Conservation (phyloP, 1,140 invertebrate genomes). For the Heliconius melpomene region DNA sequence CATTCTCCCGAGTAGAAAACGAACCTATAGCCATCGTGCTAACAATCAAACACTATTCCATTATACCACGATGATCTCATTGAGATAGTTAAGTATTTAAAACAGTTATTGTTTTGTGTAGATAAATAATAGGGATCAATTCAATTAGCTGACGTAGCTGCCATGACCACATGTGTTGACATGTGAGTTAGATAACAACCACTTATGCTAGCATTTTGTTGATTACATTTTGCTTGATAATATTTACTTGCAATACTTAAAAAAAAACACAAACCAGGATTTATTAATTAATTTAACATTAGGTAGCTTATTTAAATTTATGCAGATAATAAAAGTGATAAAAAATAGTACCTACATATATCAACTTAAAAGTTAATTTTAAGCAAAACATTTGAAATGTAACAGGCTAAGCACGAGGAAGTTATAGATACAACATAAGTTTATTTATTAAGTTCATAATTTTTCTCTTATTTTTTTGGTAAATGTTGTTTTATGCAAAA, state of each 20-base stretch:
- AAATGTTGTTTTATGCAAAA: too few relatives aligned
- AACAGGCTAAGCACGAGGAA: too few relatives aligned
- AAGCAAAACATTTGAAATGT: neutral
- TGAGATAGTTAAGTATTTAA: neutral
- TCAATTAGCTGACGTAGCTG: slow-evolving; percentile 5
- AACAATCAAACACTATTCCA: too few relatives aligned
- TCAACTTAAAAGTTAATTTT: too few relatives aligned
- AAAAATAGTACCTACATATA: neutral
- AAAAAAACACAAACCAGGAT: neutral
- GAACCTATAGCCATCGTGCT: too few relatives aligned
- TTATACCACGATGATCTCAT: too few relatives aligned
- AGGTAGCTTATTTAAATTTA: neutral
- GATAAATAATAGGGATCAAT: slow-evolving; percentile 13
- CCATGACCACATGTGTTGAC: slow-evolving; percentile 15
- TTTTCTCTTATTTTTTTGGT: too few relatives aligned
- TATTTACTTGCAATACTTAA: neutral
- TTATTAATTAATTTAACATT: neutral
- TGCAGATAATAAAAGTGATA: neutral
- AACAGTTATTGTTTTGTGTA: neutral
- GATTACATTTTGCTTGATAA: neutral
- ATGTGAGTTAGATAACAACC: slow-evolving; percentile 14
- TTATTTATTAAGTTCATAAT: too few relatives aligned
- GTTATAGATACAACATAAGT: too few relatives aligned
- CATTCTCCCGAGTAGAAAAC: too few relatives aligned
- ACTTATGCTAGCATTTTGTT: neutral